Evolutionary conservation across 2,888 invertebrate species (phyloP).

Genomic region (Nomada fucata): DNA sequence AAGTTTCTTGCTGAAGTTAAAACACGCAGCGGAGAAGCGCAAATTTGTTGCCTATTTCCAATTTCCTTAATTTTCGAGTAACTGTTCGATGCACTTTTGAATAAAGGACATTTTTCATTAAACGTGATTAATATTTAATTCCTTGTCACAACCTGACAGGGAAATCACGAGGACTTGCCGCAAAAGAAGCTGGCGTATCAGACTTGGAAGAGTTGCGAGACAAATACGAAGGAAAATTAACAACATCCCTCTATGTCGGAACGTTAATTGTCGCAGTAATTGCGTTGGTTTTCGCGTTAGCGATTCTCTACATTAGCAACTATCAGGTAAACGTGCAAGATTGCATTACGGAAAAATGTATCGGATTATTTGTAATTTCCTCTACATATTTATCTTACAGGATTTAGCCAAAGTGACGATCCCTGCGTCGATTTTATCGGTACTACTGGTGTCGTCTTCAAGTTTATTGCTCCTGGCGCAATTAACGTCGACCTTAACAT

Average conservation of each 20-base stretch:
- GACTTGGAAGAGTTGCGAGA: slow-evolving; percentile 80
- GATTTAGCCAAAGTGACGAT: slow-evolving; percentile 84
- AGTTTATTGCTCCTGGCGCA: slow-evolving; percentile 86
- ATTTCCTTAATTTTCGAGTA: not conserved
- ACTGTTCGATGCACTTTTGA: not conserved
- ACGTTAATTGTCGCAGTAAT: slow-evolving; percentile 88
- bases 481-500: slow-evolving; percentile 77
- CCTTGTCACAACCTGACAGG: not conserved
- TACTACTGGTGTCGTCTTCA: slow-evolving; percentile 87
- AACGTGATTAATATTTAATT: not conserved
- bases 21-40: not conserved
- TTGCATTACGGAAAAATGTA: not conserved
- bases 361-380: not conserved
- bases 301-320: slow-evolving; percentile 86
- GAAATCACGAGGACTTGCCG: not conserved
- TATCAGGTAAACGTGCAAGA: slow-evolving; percentile 85
- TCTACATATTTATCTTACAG: slow-evolving; percentile 79
- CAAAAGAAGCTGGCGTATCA: slow-evolving; percentile 69
- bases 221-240: slow-evolving; percentile 85
- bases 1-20: slow-evolving; percentile 17
- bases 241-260: slow-evolving; percentile 91
- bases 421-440: slow-evolving; percentile 85
- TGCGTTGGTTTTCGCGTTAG: slow-evolving; percentile 87
- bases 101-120: not conserved
- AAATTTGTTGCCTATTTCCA: not conserved